phyloP scores from a whole-genome alignment of 2,888 invertebrate species.

The Eristalinus aeneus region DNA sequence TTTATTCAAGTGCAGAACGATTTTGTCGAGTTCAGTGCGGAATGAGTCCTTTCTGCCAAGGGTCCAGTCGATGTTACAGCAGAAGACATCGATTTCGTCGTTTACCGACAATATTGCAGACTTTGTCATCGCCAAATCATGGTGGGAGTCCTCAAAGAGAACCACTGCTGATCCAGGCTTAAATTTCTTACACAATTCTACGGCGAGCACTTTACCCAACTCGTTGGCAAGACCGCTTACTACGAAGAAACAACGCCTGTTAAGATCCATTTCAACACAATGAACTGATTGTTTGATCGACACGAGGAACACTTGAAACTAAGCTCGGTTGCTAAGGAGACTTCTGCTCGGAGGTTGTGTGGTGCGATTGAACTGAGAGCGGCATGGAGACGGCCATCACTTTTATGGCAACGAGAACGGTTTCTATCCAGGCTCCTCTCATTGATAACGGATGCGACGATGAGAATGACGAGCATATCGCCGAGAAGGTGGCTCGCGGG shows the following conservation, averaged over 20 bases:
- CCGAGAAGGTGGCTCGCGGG: background rate
- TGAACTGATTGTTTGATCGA: background rate
- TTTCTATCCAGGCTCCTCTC: background rate
- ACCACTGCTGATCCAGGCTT: constrained; percentile 87
- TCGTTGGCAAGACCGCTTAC: constrained; percentile 94
- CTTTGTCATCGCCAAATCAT: constrained; percentile 85
- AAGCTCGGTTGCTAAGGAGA: constrained; percentile 33
- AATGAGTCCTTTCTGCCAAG: constrained; percentile 56
- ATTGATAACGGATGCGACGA: constrained; percentile 33
- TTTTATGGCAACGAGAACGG: constrained; percentile 46
- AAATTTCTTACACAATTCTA: constrained; percentile 86
- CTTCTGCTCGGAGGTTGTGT: constrained; percentile 5
- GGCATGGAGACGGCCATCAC: constrained; percentile 5
- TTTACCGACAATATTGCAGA: constrained; percentile 81
- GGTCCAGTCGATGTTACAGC: constrained; percentile 72
- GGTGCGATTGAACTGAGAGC: constrained; percentile 45
- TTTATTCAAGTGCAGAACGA: constrained; percentile 43
- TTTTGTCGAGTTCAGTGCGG: constrained; percentile 66
- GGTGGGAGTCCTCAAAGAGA: constrained; percentile 87
- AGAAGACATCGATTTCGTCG: constrained; percentile 81
- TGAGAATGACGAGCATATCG: constrained; percentile 11
- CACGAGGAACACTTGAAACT: constrained; percentile 19
- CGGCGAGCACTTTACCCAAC: constrained; percentile 89
- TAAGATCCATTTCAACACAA: constrained; percentile 81
- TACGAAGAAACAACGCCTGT: constrained; percentile 84